Conservation (phyloP, 2,797 vertebrate species). For the Scleropages formosus region DNA sequence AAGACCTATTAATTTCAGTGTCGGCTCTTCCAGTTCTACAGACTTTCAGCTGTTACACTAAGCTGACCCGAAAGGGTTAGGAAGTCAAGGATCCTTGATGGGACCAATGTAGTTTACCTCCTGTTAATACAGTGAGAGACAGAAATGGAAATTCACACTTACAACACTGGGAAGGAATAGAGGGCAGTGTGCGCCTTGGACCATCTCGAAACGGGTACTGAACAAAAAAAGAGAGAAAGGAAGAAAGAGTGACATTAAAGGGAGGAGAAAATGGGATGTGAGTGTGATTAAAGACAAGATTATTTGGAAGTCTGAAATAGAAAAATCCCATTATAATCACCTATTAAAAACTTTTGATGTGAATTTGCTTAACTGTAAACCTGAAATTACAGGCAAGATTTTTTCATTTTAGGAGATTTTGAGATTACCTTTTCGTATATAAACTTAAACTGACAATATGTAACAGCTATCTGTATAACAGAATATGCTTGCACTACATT, state of each 20-base stretch:
- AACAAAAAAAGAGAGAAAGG: constrained; percentile 24
- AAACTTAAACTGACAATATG: too few species aligned
- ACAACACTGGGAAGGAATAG: constrained; percentile 91
- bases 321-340: too few species aligned
- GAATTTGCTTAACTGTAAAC: too few species aligned
- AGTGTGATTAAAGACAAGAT: background rate
- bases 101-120: background rate
- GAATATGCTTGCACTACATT: too few species aligned
- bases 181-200: constrained; percentile 70
- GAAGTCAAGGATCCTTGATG: background rate
- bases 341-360: too few species aligned
- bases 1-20: too few species aligned
- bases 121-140: background rate
- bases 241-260: background rate
- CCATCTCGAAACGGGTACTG: constrained; percentile 76
- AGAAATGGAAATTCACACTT: constrained; percentile 63
- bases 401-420: too few species aligned
- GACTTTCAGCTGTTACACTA: background rate
- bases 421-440: too few species aligned
- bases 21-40: background rate
- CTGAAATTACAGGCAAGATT: too few species aligned
- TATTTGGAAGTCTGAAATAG: too few species aligned
- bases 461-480: too few species aligned
- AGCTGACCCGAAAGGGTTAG: background rate
- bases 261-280: background rate